These are phyloP conservation scores for Paramormyrops hopkinsi DNA, from an alignment of 2,797 vertebrate species.

Conservation along the genomic window DNA sequence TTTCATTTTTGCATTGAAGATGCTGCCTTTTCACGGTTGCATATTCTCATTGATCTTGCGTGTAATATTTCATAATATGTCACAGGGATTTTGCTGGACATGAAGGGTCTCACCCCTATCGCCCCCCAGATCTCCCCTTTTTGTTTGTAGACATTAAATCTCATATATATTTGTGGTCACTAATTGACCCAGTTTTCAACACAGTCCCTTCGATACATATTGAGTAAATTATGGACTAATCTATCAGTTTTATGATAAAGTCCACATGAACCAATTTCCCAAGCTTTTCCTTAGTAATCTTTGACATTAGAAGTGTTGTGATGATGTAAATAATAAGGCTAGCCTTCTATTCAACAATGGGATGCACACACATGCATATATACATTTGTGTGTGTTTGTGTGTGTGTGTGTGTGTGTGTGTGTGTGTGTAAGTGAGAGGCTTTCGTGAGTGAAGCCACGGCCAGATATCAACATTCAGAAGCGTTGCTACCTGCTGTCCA, in stretches of 20 bases:
- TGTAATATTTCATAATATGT: background rate
- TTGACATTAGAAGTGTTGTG: background rate
- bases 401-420: background rate
- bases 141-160: background rate
- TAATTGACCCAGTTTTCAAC: background rate
- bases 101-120: background rate
- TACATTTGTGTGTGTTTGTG: background rate
- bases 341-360: constrained; percentile 8
- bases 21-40: background rate
- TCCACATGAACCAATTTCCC: background rate
- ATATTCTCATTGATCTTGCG: background rate
- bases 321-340: background rate
- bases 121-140: background rate
- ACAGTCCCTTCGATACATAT: background rate
- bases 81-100: background rate
- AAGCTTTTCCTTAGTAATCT: constrained; percentile 2
- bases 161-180: background rate
- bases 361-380: background rate
- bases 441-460: background rate
- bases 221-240: background rate
- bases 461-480: background rate
- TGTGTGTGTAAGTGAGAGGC: background rate
- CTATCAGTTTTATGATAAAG: constrained; percentile 9
- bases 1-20: background rate
- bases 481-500: background rate